phyloP scores from a whole-genome alignment of 2,797 vertebrate genomes.

The Anguilla pacifica region DNA sequence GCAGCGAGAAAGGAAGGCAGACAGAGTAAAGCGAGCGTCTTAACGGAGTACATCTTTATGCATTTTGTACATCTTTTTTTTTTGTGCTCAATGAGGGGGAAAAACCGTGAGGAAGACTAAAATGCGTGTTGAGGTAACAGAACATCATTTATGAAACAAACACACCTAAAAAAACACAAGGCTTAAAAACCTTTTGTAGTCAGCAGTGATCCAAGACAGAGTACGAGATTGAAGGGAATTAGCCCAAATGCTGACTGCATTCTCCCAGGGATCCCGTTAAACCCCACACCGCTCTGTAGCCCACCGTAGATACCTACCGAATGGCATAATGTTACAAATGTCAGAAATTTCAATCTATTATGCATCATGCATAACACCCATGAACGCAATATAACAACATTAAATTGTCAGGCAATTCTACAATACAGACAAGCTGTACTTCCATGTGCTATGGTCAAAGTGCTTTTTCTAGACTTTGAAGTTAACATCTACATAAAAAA shows the following conservation, averaged over 20 bases:
- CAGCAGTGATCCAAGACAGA: too few relatives aligned
- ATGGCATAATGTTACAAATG: slow-evolving; percentile 43
- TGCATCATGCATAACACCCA: slow-evolving; percentile 23
- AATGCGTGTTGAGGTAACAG: neutral
- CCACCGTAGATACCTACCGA: slow-evolving; percentile 3
- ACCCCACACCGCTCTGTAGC: neutral
- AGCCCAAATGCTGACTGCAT: neutral
- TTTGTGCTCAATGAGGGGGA: neutral
- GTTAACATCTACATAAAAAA: slow-evolving; percentile 51
- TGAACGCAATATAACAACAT: slow-evolving; percentile 60
- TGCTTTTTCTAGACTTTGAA: slow-evolving; percentile 44
- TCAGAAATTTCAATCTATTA: slow-evolving; percentile 38
- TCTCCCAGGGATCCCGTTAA: neutral
- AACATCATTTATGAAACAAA: slow-evolving; percentile 2
- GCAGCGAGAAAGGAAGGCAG: neutral
- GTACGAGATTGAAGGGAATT: neutral
- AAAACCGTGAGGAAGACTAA: neutral
- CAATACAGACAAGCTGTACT: slow-evolving; percentile 44
- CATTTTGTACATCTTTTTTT: neutral
- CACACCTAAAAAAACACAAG: neutral
- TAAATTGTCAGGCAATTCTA: slow-evolving; percentile 61
- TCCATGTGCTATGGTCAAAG: slow-evolving; percentile 54
- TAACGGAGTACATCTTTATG: neutral
- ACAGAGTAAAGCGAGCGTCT: neutral
- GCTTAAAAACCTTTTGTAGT: neutral